Evolutionary conservation across 2,888 invertebrate genomes (phyloP).

Genomic region (Epiblema foenella): DNA sequence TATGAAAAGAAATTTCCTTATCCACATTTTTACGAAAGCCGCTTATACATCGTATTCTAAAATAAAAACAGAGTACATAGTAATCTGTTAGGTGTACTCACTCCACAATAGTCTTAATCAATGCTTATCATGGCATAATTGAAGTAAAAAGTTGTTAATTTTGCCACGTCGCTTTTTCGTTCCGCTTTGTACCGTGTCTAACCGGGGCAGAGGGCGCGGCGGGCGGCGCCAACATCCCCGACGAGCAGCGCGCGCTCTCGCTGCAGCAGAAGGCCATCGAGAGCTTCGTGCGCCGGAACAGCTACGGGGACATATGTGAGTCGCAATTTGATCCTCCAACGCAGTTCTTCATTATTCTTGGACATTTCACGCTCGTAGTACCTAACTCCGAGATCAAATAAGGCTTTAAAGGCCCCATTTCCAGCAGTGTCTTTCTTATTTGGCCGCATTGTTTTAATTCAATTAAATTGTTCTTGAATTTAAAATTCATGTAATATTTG

Average conservation of each 20-base stretch:
- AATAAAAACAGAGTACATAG: too few species aligned
- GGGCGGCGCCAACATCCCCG: constrained; percentile 77
- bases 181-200: constrained; percentile 63
- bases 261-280: constrained; percentile 86
- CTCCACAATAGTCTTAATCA: too few species aligned
- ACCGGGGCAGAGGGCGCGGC: constrained; percentile 69
- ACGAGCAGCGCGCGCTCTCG: constrained; percentile 83
- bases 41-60: background rate
- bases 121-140: too few species aligned
- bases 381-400: too few species aligned
- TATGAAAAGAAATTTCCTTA: background rate
- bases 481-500: too few species aligned
- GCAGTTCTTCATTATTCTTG: too few species aligned
- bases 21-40: background rate
- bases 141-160: background rate
- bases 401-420: too few species aligned
- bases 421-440: too few species aligned
- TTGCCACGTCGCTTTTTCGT: constrained; percentile 25
- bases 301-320: constrained; percentile 89
- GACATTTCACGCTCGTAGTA: too few species aligned
- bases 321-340: background rate
- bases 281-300: constrained; percentile 88
- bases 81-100: too few species aligned
- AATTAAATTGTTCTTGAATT: too few species aligned
- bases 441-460: too few species aligned